Evolutionary conservation across 2,888 invertebrate species (phyloP).

Genomic region (Oeneis ivallda): DNA sequence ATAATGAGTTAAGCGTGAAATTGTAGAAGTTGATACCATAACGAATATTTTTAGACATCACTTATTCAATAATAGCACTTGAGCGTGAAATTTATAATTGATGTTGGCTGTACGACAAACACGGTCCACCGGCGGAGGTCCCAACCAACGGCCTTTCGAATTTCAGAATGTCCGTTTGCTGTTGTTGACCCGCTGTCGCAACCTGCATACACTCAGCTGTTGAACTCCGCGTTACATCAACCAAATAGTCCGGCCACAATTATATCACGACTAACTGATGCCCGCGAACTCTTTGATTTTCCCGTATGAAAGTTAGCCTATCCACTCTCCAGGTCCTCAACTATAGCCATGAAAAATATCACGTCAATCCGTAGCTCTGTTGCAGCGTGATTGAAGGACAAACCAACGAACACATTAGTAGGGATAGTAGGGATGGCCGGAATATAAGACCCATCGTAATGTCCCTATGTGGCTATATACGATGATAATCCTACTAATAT

Average conservation of each 20-base stretch:
- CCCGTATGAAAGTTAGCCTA: too few relatives aligned
- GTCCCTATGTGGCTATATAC: too few relatives aligned
- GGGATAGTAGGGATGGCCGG: too few relatives aligned
- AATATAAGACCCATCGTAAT: too few relatives aligned
- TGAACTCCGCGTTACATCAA: not conserved
- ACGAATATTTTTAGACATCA: not conserved
- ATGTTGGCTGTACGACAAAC: conserved; percentile 2
- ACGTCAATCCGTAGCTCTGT: too few relatives aligned
- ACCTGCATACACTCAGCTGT: not conserved
- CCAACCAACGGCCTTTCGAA: conserved; percentile 6
- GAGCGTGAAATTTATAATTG: conserved; percentile 11
- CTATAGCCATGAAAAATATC: too few relatives aligned
- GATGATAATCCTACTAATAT: too few relatives aligned
- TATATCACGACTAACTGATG: too few relatives aligned
- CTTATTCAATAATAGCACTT: conserved; percentile 1
- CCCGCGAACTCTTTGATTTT: too few relatives aligned
- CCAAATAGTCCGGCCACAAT: not conserved
- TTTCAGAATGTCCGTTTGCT: not conserved
- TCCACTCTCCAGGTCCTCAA: too few relatives aligned
- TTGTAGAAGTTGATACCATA: not conserved
- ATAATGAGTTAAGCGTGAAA: conserved; percentile 11
- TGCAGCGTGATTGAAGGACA: too few relatives aligned
- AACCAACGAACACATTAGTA: too few relatives aligned
- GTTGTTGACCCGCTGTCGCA: conserved; percentile 4
- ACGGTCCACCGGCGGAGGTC: not conserved